Evolutionary conservation across 2,113 vertebrate species (phyloP), one percentile per base, ranked within the genome.

Genomic region (Ciconia maguari): DNA sequence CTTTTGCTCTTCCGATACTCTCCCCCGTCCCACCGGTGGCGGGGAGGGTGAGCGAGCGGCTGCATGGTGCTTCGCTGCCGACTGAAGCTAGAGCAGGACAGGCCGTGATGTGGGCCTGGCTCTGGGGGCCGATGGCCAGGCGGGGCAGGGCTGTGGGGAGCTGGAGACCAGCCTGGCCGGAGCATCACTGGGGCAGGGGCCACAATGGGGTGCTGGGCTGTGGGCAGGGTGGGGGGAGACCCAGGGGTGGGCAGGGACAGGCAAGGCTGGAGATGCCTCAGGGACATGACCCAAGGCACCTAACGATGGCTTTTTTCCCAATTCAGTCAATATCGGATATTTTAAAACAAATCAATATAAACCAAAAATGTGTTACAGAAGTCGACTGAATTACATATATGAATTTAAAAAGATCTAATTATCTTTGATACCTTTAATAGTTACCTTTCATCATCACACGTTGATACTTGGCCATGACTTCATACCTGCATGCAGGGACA

Each of bases 51-150:
- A 36, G 36, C 36, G 36, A 36, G 36, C 36, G 8, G 36, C 36
- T 36, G 36, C 36, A 36, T 36, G 36, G 36, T 36, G 36, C 36
- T 36, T 36, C 36, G 36, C 36, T 36, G 36, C 36, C 36, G 36
- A 36, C 36, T 36, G 36, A 36, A 36, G 36, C 36, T 36, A 36
- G 36, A 36, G 36, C 36, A 36, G 36, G 36, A 36, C 36, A 79
- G 66, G 21, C 12, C 0, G 3, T 20, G 41, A 36, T 3, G 2
- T 20, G 18, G 18, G 8, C 18, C n/a, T 3, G 2, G n/a, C 21
- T 32, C 34, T 38, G 26, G 49, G 20, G 18, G 7, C 18, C 26
- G 14, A 24, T 20, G 25, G 41, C 52, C 5, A 3, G 46, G 46
- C 25, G 24, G 20, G 26, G 46, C 13, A 64, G 36, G 44, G 22